Conservation (phyloP, 2,888 invertebrate genomes). For the Scelioninae gen. 1 region DNA sequence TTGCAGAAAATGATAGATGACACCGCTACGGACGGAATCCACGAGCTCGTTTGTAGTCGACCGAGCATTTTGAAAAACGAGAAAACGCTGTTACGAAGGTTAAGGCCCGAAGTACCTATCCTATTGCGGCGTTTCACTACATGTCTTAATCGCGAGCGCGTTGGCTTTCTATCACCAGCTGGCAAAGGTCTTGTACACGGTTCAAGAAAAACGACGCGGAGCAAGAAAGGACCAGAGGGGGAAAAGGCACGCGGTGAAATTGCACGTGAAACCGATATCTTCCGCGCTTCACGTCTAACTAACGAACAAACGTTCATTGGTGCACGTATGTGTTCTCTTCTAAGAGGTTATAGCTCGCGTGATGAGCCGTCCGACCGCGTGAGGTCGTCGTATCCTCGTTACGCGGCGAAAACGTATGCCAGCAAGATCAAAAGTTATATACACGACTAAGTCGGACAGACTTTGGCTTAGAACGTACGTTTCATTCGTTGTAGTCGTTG, state of each 20-base stretch:
- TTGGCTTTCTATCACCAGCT: slow-evolving; percentile 70
- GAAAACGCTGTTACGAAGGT: slow-evolving; percentile 52
- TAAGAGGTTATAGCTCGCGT: slow-evolving; percentile 48
- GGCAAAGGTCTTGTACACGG: slow-evolving; percentile 66
- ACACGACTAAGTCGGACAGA: slow-evolving; percentile 50
- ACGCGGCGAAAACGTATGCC: slow-evolving; percentile 64
- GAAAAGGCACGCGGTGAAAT: slow-evolving; percentile 62
- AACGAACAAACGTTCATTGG: slow-evolving; percentile 12
- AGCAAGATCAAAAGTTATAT: slow-evolving; percentile 68
- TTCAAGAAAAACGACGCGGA: slow-evolving; percentile 61
- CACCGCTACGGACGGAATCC: slow-evolving; percentile 12
- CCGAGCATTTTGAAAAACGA: slow-evolving; percentile 48
- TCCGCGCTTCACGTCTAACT: slow-evolving; percentile 57
- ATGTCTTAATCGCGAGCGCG: slow-evolving; percentile 70
- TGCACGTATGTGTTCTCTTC: background rate
- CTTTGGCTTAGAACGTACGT: slow-evolving; percentile 28
- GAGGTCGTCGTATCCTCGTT: slow-evolving; percentile 66
- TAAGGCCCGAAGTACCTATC: slow-evolving; percentile 65
- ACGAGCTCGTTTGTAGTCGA: background rate
- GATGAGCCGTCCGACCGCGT: slow-evolving; percentile 56
- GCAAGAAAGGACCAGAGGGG: slow-evolving; percentile 38
- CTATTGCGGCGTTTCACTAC: slow-evolving; percentile 61
- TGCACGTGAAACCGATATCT: slow-evolving; percentile 71
- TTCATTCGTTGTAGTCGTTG: slow-evolving; percentile 63
- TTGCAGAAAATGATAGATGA: slow-evolving; percentile 49